Base-by-base conservation (phyloP, 2,113 vertebrate species). In the Cariama cristata region DNA sequence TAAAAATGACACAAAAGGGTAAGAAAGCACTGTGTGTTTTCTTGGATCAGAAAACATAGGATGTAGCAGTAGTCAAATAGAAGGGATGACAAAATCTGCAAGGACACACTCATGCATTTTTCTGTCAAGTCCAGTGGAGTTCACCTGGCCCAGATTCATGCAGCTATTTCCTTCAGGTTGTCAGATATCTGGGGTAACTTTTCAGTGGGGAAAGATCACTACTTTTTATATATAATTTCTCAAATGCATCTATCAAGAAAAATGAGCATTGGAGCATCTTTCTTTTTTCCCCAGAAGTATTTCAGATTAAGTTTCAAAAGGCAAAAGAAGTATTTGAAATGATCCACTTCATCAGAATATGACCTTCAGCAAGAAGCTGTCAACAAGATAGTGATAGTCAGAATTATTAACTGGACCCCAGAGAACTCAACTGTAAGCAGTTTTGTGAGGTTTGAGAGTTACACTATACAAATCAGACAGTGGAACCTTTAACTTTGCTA, bases 401-500 rank as follows among this genome's bases (percentile, higher is more conserved):
- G 60, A 93, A 92, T 93, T 93, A 93, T 93, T 79, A 94, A 90
- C 80, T 91, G 88, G 58, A 72, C 86, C 68, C 79, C 6, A 80
- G 94, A 93, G 84, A 95, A 73, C 69, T 67, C 13, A 40, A 52
- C 7, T 71, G n/a, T 53, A 88, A 66, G 62, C 49, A 84, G 77
- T 63, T 85, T 80, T 80, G 60, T 2, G 8, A 91, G 71, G 60
- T 80, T 68, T 96, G 56, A 79, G 92, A 86, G 75, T 73, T 85
- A 77, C 42, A 79, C 45, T 96, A 59, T 42, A 95, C 95, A 94
- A 91, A 97, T 95, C 86, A 95, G 87, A 62, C 21, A 76, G 53
- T 42, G 80, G 79, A 96, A 96, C 86, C 58, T 93, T 97, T 92
- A 90, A 85, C 89, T 96, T 67, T 88, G 69, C 68, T 96, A 91